Conservation (phyloP, 2,888 invertebrate species). For the Synanthedon andrenaeformis region DNA sequence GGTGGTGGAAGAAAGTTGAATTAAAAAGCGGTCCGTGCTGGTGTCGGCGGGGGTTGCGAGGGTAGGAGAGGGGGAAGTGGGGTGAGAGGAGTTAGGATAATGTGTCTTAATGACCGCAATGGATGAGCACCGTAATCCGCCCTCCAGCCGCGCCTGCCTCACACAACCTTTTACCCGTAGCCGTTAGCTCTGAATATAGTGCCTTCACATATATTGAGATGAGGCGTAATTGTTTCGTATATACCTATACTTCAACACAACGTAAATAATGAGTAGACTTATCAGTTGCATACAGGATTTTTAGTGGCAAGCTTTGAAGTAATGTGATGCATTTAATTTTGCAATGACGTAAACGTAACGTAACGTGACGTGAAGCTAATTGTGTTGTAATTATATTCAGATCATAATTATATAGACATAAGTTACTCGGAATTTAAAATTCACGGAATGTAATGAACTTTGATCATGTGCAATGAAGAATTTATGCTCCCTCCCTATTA, state of each 20-base stretch:
- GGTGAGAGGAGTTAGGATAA: conserved; percentile 32
- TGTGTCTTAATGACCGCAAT: conserved; percentile 70
- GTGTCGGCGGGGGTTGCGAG: conserved; percentile 18
- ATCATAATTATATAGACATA: too few relatives aligned
- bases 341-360: too few relatives aligned
- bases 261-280: not conserved
- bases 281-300: too few relatives aligned
- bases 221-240: conserved; percentile 18
- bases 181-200: conserved; percentile 20
- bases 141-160: conserved; percentile 26
- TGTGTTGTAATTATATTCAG: too few relatives aligned
- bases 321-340: too few relatives aligned
- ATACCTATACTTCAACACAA: not conserved
- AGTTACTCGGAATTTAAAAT: too few relatives aligned
- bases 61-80: conserved; percentile 11
- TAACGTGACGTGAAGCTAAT: too few relatives aligned
- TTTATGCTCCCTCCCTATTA: too few relatives aligned
- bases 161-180: conserved; percentile 44
- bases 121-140: conserved; percentile 61
- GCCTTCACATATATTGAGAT: conserved; percentile 14
- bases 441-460: too few relatives aligned
- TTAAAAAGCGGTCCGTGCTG: conserved; percentile 56
- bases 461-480: too few relatives aligned
- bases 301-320: too few relatives aligned
- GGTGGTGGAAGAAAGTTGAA: conserved; percentile 63